A percentile compares a stretch with the other conserved stretches of the same genome.
phyloP scores from a whole-genome alignment of 2,888 invertebrate genomes.

The Drosophila hamatofila region DNA sequence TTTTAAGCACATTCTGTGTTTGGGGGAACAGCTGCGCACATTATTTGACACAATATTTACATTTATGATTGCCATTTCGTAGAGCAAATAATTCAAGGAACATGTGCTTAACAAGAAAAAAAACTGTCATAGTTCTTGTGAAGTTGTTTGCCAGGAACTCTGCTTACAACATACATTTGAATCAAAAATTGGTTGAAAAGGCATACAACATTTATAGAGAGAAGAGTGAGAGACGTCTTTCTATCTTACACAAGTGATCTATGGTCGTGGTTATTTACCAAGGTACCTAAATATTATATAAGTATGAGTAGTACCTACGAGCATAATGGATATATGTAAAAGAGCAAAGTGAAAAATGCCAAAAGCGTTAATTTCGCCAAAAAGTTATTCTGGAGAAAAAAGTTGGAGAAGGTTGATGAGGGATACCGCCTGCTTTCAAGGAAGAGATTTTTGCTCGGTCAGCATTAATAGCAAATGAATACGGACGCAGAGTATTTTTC shows the following conservation, averaged over 20 bases:
- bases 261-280: neutral
- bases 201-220: neutral
- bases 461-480: neutral
- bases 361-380: neutral
- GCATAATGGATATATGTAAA: too few relatives aligned
- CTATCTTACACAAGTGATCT: neutral
- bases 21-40: slow-evolving; percentile 23
- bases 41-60: slow-evolving; percentile 57
- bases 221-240: too few relatives aligned
- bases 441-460: too few relatives aligned
- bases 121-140: neutral
- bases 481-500: too few relatives aligned
- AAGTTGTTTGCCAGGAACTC: neutral
- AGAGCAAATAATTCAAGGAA: slow-evolving; percentile 2
- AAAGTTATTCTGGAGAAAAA: neutral
- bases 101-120: neutral
- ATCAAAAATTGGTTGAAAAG: neutral
- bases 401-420: too few relatives aligned
- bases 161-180: too few relatives aligned
- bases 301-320: neutral
- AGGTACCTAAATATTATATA: neutral
- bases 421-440: too few relatives aligned
- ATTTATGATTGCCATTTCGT: slow-evolving; percentile 26
- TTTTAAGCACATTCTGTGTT: slow-evolving; percentile 13
- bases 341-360: neutral